Evolutionary conservation across 2,797 vertebrate genomes (phyloP).

Genomic region (Poliocrania exsul): DNA sequence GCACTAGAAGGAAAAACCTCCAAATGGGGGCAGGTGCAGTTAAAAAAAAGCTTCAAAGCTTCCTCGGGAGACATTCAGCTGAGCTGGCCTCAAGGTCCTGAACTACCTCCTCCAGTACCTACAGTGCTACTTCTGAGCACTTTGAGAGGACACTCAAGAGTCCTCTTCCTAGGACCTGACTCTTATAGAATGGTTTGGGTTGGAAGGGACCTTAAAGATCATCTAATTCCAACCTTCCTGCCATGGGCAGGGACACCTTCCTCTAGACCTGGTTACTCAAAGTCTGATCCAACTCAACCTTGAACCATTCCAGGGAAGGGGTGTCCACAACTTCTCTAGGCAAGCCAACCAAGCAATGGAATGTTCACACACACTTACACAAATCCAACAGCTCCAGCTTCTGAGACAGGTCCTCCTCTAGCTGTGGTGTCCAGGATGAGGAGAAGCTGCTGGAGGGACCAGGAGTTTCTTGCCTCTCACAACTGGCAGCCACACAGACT

Average conservation of each 20-base stretch:
- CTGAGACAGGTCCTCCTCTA: fast-evolving
- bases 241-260: not conserved
- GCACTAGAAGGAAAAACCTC: not conserved
- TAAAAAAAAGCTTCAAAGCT: not conserved
- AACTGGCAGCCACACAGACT: fast-evolving
- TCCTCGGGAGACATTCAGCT: not conserved
- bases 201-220: not conserved
- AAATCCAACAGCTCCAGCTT: not conserved
- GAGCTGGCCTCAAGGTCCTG: not conserved
- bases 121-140: fast-evolving
- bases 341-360: fast-evolving
- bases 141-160: not conserved
- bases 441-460: fast-evolving
- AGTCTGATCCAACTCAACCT: not conserved
- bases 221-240: not conserved
- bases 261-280: not conserved
- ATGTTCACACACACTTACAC: not conserved
- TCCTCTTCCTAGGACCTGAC: not conserved
- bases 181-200: not conserved
- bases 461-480: fast-evolving
- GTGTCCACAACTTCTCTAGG: not conserved
- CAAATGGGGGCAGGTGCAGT: not conserved
- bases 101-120: not conserved
- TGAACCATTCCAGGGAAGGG: not conserved
- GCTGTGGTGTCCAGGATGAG: fast-evolving